phyloP scores from a whole-genome alignment of 2,888 invertebrate genomes.

The Petrolisthes cinctipes region DNA sequence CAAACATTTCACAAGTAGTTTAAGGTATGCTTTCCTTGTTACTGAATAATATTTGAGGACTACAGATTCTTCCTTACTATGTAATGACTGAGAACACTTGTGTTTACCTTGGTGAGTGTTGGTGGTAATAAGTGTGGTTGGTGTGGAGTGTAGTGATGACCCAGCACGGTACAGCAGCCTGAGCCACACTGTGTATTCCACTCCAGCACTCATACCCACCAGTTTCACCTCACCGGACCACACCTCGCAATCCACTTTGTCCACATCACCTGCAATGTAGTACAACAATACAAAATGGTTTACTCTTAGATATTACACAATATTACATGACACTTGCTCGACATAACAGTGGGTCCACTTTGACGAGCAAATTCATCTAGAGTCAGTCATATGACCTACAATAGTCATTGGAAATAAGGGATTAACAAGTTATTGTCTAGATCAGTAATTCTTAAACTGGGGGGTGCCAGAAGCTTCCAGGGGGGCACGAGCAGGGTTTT shows the following conservation, averaged over 20 bases:
- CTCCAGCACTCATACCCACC: background rate
- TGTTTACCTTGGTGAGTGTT: background rate
- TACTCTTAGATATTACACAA: background rate
- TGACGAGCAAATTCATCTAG: no score
- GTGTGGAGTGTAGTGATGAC: background rate
- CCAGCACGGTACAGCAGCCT: slow-evolving; percentile 33
- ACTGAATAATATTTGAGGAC: no score
- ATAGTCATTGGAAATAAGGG: background rate
- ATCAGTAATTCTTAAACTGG: background rate
- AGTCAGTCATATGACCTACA: no score
- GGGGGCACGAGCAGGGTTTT: no score
- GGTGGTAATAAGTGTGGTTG: slow-evolving; percentile 5
- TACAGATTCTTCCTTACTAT: no score
- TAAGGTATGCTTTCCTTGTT: no score
- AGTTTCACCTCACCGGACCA: slow-evolving; percentile 1
- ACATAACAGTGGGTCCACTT: no score
- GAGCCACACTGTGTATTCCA: slow-evolving; percentile 40
- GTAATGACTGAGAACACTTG: no score
- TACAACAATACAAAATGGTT: background rate
- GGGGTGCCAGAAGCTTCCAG: no score
- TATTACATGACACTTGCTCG: no score
- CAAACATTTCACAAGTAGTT: background rate
- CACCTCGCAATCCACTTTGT: background rate
- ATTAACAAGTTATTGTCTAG: background rate
- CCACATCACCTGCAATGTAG: background rate